Conservation (phyloP, 2,797 vertebrate genomes). For the Setipinna tenuifilis region DNA sequence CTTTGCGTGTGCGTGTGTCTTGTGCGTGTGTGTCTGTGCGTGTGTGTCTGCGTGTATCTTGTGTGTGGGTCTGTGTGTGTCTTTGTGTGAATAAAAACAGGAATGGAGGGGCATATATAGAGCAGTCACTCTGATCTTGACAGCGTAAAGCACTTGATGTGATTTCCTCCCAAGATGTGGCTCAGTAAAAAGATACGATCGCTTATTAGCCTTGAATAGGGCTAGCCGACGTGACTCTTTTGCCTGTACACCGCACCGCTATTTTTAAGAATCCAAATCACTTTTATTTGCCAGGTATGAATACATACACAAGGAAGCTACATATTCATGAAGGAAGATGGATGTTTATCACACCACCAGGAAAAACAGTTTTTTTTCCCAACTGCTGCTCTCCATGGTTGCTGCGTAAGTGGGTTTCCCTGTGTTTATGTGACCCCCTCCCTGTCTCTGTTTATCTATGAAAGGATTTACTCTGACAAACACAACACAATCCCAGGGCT, state of each 20-base stretch:
- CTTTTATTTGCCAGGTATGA: no score
- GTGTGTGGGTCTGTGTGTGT: no score
- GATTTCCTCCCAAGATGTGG: neutral
- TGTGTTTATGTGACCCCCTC: neutral
- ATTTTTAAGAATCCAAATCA: neutral
- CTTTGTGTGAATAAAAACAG: neutral
- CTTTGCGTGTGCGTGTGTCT: neutral
- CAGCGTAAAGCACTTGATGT: neutral
- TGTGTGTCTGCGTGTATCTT: no score
- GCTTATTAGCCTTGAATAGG: neutral
- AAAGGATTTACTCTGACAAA: neutral
- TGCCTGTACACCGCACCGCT: neutral
- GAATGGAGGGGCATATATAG: neutral
- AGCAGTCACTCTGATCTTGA: neutral
- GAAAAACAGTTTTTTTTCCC: neutral
- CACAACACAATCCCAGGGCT: neutral
- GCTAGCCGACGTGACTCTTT: neutral
- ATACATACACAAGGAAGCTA: neutral
- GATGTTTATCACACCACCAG: neutral
- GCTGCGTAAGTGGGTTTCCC: neutral
- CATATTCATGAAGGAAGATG: neutral
- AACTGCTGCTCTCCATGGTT: neutral
- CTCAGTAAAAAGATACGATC: neutral
- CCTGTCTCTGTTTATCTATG: neutral
- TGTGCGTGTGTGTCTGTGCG: no score